Evolutionary conservation across 53 echinoderm and acorn worm genomes (phyloP).

Genomic region (Paelopatides confundens): DNA sequence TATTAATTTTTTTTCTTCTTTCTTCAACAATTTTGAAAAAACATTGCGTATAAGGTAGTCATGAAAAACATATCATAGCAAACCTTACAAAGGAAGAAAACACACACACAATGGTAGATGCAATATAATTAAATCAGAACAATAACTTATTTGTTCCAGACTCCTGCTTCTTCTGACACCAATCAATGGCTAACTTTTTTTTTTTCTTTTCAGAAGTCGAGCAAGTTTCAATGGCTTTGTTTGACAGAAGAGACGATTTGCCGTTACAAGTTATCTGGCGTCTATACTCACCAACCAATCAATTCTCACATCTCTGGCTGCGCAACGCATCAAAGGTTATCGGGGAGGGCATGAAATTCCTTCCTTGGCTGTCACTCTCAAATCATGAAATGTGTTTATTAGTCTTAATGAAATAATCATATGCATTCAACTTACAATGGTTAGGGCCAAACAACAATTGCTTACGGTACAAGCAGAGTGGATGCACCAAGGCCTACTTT

Average conservation of each 20-base stretch:
- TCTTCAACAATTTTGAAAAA: background rate
- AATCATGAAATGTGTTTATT: conserved; percentile 30
- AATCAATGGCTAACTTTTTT: background rate
- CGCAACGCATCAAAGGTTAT: conserved; percentile 27
- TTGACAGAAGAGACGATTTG: background rate
- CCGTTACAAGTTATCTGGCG: background rate
- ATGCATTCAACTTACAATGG: conserved; percentile 26
- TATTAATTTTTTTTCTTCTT: background rate
- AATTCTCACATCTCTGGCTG: conserved; percentile 44
- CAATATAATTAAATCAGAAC: background rate
- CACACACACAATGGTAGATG: background rate
- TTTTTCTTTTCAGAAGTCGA: background rate
- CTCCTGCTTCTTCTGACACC: background rate
- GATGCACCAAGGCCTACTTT: conserved; percentile 21
- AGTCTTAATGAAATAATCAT: conserved; percentile 40
- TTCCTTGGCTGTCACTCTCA: conserved; percentile 40
- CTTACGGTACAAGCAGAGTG: background rate
- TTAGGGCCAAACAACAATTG: conserved; percentile 10
- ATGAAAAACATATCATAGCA: background rate
- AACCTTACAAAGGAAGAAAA: background rate
- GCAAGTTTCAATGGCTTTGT: background rate
- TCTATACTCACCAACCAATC: conserved; percentile 41
- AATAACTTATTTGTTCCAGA: too few relatives aligned
- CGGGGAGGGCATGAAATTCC: conserved; percentile 36
- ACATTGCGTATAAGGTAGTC: too few relatives aligned